Evolutionary conservation across 2,113 vertebrate genomes (phyloP).

Genomic region (Blennius ocellaris): DNA sequence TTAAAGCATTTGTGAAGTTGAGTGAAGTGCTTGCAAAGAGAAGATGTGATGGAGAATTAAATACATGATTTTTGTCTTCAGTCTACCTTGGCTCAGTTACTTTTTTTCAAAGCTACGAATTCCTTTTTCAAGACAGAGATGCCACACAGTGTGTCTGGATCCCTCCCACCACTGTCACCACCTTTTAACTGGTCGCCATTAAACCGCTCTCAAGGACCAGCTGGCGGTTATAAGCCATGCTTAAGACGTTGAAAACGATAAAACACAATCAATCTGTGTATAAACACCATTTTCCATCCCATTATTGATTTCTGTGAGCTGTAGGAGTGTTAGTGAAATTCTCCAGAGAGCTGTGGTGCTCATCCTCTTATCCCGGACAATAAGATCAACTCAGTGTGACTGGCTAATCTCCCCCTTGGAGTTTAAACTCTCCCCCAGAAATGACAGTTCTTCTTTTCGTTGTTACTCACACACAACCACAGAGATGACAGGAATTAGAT

Average conservation of each 20-base stretch:
- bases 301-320: constrained; percentile 72
- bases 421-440: constrained; percentile 62
- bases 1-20: constrained; percentile 8
- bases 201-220: constrained; percentile 22
- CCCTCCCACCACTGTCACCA: not conserved
- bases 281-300: constrained; percentile 48
- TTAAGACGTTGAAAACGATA: constrained; percentile 42
- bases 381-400: constrained; percentile 75
- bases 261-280: constrained; percentile 50
- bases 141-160: not conserved
- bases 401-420: constrained; percentile 68
- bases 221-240: constrained; percentile 21
- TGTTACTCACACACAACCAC: constrained; percentile 50
- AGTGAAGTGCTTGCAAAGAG: not conserved
- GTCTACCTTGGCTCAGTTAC: not conserved
- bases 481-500: constrained; percentile 63
- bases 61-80: not conserved
- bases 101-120: not conserved
- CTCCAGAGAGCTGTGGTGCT: constrained; percentile 59
- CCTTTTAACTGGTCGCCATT: constrained; percentile 16
- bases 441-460: constrained; percentile 52
- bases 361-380: constrained; percentile 78
- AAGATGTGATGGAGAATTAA: not conserved
- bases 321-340: constrained; percentile 63
- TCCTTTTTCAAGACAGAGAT: not conserved